A percentile compares a stretch with the other conserved stretches of the same genome.
Conservation (phyloP, 2,797 vertebrate species). For the Cichlasoma orientale region DNA sequence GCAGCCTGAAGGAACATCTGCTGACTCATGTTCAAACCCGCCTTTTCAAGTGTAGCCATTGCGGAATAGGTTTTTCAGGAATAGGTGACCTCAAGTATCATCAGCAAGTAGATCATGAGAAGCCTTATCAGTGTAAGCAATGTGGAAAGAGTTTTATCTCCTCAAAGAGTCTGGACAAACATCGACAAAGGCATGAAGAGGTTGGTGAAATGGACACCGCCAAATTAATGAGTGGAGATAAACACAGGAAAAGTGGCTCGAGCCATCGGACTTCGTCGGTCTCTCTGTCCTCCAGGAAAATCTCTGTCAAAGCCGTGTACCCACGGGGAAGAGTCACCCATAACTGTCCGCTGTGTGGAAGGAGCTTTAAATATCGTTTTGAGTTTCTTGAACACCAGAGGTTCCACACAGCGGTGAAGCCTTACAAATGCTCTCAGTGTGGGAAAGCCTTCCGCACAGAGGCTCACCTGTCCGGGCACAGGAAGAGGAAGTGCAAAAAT, state of each 20-base stretch:
- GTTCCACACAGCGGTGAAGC: conserved; percentile 77
- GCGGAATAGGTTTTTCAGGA: conserved; percentile 74
- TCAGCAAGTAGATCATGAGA: conserved; percentile 78
- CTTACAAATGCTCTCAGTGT: conserved; percentile 79
- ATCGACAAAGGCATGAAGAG: conserved; percentile 74
- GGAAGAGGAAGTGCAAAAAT: conserved; percentile 78
- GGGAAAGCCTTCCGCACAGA: conserved; percentile 78
- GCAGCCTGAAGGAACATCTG: conserved; percentile 75
- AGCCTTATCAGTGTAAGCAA: conserved; percentile 75
- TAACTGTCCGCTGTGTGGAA: conserved; percentile 76
- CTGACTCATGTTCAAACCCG: conserved; percentile 74
- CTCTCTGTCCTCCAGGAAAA: conserved; percentile 62
- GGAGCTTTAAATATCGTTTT: conserved; percentile 80
- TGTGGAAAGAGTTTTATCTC: conserved; percentile 79
- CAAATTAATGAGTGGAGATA: conserved; percentile 60
- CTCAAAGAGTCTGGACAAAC: conserved; percentile 74
- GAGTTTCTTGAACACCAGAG: conserved; percentile 78
- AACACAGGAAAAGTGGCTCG: conserved; percentile 56
- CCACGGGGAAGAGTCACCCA: conserved; percentile 71
- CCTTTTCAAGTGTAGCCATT: conserved; percentile 79
- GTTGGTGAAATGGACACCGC: conserved; percentile 39
- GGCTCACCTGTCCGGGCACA: conserved; percentile 75
- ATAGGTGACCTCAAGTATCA: conserved; percentile 80
- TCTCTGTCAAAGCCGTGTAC: conserved; percentile 56
- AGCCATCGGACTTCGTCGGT: conserved; percentile 43